These are phyloP conservation scores for Aphodius sticticus DNA, from an alignment of 2,888 invertebrate species.

Conservation along the genomic window DNA sequence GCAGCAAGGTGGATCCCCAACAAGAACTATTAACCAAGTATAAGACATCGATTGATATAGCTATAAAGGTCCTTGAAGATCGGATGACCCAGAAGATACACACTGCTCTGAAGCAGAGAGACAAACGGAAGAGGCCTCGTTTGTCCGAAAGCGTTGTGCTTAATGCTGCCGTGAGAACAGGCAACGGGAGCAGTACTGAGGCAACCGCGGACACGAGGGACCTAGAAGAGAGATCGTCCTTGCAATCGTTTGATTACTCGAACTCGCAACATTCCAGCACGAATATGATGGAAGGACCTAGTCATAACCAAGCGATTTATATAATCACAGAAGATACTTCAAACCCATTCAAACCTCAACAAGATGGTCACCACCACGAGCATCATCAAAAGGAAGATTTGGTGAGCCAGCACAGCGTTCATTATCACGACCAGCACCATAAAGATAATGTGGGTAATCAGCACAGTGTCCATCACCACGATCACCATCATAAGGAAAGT, in stretches of 20 bases:
- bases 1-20: neutral
- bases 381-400: too few species aligned
- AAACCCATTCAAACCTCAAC: neutral
- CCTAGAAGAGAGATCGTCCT: neutral
- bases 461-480: too few species aligned
- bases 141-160: too few species aligned
- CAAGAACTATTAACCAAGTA: neutral
- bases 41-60: slow-evolving; percentile 11
- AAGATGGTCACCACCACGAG: neutral
- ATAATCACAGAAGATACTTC: neutral
- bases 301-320: neutral
- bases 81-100: slow-evolving; percentile 18
- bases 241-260: neutral
- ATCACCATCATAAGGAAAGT: too few species aligned
- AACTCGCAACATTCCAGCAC: neutral
- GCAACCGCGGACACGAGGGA: neutral
- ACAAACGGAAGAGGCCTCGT: slow-evolving; percentile 5
- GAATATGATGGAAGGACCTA: neutral
- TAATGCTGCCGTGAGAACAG: neutral
- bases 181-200: neutral
- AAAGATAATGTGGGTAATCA: too few species aligned
- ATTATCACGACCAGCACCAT: neutral
- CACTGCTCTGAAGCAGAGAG: neutral
- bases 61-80: slow-evolving; percentile 8
- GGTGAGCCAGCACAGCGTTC: neutral